Evolutionary conservation across 2,113 vertebrate genomes (phyloP).

Genomic region (Sebastes fasciatus): DNA sequence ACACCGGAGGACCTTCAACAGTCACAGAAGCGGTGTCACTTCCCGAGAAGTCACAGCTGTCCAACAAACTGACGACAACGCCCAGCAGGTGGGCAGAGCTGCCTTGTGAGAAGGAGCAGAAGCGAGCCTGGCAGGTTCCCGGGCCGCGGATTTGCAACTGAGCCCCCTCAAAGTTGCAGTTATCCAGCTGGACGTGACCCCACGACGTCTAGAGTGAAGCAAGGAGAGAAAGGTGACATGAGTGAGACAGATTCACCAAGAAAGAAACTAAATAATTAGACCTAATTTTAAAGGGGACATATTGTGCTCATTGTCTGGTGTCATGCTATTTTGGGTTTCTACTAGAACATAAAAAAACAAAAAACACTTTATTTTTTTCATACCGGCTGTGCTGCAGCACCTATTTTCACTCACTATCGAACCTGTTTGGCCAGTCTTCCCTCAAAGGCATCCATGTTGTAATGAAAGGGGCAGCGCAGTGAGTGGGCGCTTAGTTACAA

Average conservation of each 20-base stretch:
- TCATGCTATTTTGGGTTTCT: no score
- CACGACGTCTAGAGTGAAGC: constrained; percentile 85
- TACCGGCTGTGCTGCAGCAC: no score
- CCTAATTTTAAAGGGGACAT: not conserved
- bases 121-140: constrained; percentile 92
- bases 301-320: no score
- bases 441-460: no score
- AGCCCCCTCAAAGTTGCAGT: constrained; percentile 92
- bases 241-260: constrained; percentile 14
- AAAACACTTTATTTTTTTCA: no score
- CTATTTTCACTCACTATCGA: no score
- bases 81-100: constrained; percentile 88
- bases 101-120: constrained; percentile 92
- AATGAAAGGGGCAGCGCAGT: no score
- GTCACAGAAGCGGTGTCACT: constrained; percentile 92
- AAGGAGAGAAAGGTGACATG: not conserved
- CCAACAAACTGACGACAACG: constrained; percentile 88
- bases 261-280: not conserved
- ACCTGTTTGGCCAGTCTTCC: no score
- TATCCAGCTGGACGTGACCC: constrained; percentile 92
- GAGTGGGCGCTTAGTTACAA: no score
- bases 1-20: constrained; percentile 89
- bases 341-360: no score
- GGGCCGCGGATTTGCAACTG: constrained; percentile 91
- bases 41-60: constrained; percentile 92